Evolutionary conservation across 1,140 invertebrate genomes (phyloP), one percentile per base, ranked within the genome.

Genomic region (Euglossa dilemma): DNA sequence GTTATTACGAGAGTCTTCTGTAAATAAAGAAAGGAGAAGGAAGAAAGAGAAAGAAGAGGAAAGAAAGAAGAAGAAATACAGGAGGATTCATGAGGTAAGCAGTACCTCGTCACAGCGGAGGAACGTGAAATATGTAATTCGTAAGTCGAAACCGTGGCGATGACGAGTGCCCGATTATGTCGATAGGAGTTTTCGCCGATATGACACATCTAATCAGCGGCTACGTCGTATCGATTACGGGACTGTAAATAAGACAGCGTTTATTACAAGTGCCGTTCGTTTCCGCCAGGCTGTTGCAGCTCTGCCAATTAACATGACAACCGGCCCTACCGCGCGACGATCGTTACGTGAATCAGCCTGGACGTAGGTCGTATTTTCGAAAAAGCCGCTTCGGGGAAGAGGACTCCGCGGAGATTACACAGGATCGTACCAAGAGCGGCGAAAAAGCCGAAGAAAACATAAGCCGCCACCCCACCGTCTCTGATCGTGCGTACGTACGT

Each of bases 391-490:
- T 69, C 67, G 69, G 47, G 52, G 57, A 81, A 79, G 43, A 59
- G 57, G 59, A 25, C 56, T 77, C 18, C 47, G 7, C 14, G 50
- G 79, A 9, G 47, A 52, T 63, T 79, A 43, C 72, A n/a, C 36
- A 57, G 57, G 28, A 74, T 59, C 79, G 20, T 36, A 47, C 3
- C 43, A 47, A 36, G 20, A 83, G 61, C 66, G 23, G 43, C 36
- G 74, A 84, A 91, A 91, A 91, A 75, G 81, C 66, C 83, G 86
- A 91, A 92, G 91, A 92, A 91, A 90, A 93, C 66, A 86, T 90
- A 90, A 63, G 77, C 91, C 36, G 88, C 86, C 75, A 85, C 82
- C 74, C 81, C 80, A 87, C 86, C 89, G 78, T 91, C 87, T 87
- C 36, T 36, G 36, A 92, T 90, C 87, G 82, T 90, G 89, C 91